Base-by-base conservation (phyloP, 1,140 invertebrate genomes). In the Zophobas atratus region DNA sequence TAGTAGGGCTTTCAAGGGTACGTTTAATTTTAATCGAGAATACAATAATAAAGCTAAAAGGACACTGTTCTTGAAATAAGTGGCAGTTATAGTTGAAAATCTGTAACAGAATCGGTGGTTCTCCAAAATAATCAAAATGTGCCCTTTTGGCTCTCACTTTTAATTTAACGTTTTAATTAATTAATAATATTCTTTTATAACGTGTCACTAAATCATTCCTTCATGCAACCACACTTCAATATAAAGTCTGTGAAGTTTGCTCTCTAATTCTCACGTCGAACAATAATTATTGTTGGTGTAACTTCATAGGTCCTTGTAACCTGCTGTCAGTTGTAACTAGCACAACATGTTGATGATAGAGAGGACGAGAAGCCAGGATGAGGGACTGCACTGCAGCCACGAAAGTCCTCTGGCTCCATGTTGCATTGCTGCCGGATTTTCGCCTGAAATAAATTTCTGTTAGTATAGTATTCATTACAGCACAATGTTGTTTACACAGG, bases 371-470 rank as follows among this genome's bases (percentile, higher is more conserved):
- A 85, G 76, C 85, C 85, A 86, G 56, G 85, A 84, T 4, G 85
- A 86, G 20, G 85, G 85, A 76, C 84, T 86, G 77, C 84, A 85
- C 74, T 84, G 84, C 32, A 86, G 82, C 86, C 86, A 87, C 56
- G 89, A 89, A 70, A 89, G 85, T 78, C 89, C 89, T 75, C 89
- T 86, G 75, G 88, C 87, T 51, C 89, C 89, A 80, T 90, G 89
- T 80, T 90, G 90, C 89, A 90, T 90, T 56, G 89, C 89, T 43
- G 89, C 89, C 71, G 89, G 89, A 86, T 90, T 90, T 86, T 90
- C 89, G 82, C 88, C 88, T 89, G 85, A 35, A 84, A 85, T 56
- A 4, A 32, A 56, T 56, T 32, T 56, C 53, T 20, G 20, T 20
- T 20, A 20, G 20, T 20, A 20, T 20, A 20, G 20, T 20, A 20